Evolutionary conservation across 1,140 invertebrate genomes (phyloP), one percentile per base, ranked within the genome.

Genomic region (Whitmania pigra): DNA sequence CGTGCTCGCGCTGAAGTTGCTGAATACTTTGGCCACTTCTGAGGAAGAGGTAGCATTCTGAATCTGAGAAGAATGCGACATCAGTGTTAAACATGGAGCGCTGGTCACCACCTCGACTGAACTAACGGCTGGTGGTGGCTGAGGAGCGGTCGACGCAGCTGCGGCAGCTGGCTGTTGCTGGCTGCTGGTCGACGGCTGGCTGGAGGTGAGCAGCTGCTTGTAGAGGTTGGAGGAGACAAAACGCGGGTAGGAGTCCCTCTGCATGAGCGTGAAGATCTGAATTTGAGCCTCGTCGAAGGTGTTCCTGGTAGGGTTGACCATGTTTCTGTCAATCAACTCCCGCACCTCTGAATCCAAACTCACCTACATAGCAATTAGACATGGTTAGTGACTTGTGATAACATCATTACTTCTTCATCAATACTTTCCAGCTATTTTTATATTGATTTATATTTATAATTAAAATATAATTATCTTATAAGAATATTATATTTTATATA

Each of bases 261-360:
- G 40, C 69, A 70, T 70, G 69, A 70, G 69, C 18, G 69, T 70
- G 43, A 49, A 70, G 53, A 70, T 70, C 53, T 70, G 69, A 36
- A 49, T 25, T 25, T 70, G 69, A 49, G 69, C 69, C 18, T 53
- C 43, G 29, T 70, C 69, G 29, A 70, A 70, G 31, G 69, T 70
- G 18, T 53, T 43, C n/a, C 29, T 25, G 40, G 40, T 49, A 2
- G 69, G 69, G 11, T 70, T 36, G 17, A 53, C 25, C 69, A 70
- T 70, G 29, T 53, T 40, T 25, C 22, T 43, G 69, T 70, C 49
- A 22, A 70, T 70, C 22, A 70, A 7, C 31, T 70, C 69, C 22
- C 69, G 5, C 6, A 53, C 69, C 29, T 53, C 49, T 25, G 31
- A 36, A 53, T 70, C 69, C 53, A 70, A 31, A 49, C 69, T 70